Base-by-base conservation (phyloP, 1,140 invertebrate species). In the Stenopsyche tienmushanensis region DNA sequence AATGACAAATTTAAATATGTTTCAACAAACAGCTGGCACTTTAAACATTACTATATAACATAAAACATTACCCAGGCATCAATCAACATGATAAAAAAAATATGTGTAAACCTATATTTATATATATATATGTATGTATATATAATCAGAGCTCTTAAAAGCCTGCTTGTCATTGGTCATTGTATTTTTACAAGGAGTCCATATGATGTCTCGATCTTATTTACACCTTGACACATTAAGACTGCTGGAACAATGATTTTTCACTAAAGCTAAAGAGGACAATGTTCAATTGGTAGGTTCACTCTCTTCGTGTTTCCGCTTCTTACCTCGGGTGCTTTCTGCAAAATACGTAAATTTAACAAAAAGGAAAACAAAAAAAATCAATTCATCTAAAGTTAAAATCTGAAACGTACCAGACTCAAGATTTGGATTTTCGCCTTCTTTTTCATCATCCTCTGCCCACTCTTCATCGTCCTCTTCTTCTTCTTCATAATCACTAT, bases 381-480 rank as follows among this genome's bases (percentile, higher is more conserved):
- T 42, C 15, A 3, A 54, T 18, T 41, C n/a, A 55, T 55, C 7
- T 41, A 42, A 5, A 17, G 20, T 26, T 9, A 54, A 24, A 10
- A 26, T 26, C 24, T 26, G 13, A 54, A n/a, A n/a, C n/a, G n/a
- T 55, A 70, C 69, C 69, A 26, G 65, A 58, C 42, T 67, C 58
- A 3, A 45, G 29, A 9, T 3, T 45, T 47, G 41, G 58, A 24
- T 74, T 76, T 59, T 77, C 75, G 39, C 74, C 49, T 7, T 54
- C 55, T 17, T 65, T 73, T 60, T 86, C 84, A 23, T 82, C 85
- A 24, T 83, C 83, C 10, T 83, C 82, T 21, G 83, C 83, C 13
- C 85, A 84, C 1, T 84, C 86, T 2, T 85, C 85, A 9, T 88
- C 86, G 26, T 87, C 86, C 9, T 81, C 80, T 54, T 85, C 86